These are phyloP conservation scores for Megaleporinus macrocephalus DNA, from an alignment of 2,113 vertebrate species.

Conservation along the genomic window DNA sequence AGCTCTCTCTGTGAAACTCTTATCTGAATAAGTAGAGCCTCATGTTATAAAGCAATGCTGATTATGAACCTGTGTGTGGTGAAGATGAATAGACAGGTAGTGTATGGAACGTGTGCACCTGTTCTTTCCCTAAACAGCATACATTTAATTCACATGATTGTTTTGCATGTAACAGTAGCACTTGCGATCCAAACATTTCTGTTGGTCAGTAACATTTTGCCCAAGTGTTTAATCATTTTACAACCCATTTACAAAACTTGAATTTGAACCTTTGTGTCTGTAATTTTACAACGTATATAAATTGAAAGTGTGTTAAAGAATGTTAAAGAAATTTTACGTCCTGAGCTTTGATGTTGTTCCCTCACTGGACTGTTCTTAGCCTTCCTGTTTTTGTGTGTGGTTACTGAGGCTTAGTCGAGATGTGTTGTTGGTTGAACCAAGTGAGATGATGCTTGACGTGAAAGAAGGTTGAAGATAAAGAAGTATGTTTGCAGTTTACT, in stretches of 20 bases:
- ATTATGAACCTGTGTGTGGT: not conserved
- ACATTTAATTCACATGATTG: not conserved
- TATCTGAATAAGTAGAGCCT: not conserved
- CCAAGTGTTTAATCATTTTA: not conserved
- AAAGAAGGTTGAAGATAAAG: conserved; percentile 17
- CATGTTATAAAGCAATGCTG: not conserved
- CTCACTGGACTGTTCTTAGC: conserved; percentile 44
- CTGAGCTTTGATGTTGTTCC: conserved; percentile 24
- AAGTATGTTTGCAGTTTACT: not conserved
- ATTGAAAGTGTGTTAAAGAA: too few species aligned
- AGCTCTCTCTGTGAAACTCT: not conserved
- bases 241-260: not conserved
- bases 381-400: conserved; percentile 55
- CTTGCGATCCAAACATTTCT: not conserved
- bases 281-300: not conserved
- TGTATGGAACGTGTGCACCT: not conserved
- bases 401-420: conserved; percentile 50
- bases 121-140: not conserved
- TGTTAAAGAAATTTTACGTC: conserved; percentile 25
- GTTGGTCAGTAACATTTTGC: not conserved
- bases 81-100: not conserved
- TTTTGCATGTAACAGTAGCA: not conserved
- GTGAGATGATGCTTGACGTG: conserved; percentile 25
- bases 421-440: conserved; percentile 33
- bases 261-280: not conserved